A percentile compares a stretch with the other conserved stretches of the same genome.
phyloP scores from a whole-genome alignment of 92 coral and sea anemone genomes.

The Hydrozoanthus gracilis region DNA sequence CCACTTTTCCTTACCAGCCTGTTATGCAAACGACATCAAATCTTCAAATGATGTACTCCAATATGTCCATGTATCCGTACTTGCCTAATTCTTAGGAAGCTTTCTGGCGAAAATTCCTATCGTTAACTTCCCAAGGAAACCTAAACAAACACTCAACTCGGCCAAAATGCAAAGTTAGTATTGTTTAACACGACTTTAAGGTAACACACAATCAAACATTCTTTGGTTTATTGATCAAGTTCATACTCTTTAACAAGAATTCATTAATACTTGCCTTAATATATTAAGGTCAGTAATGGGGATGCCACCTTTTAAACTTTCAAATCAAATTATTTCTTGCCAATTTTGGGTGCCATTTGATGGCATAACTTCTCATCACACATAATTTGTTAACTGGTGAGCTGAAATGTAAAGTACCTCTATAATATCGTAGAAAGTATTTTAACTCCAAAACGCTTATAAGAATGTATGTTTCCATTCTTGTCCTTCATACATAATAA shows the following conservation, averaged over 20 bases:
- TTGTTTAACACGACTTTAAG: background rate
- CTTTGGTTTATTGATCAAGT: too few relatives aligned
- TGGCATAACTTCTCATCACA: constrained; percentile 19
- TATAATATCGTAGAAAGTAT: too few relatives aligned
- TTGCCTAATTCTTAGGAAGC: background rate
- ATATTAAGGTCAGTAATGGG: too few relatives aligned
- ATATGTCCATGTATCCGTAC: constrained; percentile 85
- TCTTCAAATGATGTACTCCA: constrained; percentile 85
- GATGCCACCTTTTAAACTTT: too few relatives aligned
- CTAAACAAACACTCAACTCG: background rate
- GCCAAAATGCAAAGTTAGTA: background rate
- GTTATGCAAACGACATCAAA: constrained; percentile 81
- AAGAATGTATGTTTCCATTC: too few relatives aligned
- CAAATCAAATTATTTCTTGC: background rate
- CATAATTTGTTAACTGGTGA: background rate
- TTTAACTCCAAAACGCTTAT: too few relatives aligned
- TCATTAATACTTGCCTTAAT: too few relatives aligned
- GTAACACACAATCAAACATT: too few relatives aligned
- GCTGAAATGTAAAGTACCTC: too few relatives aligned
- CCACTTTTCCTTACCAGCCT: constrained; percentile 64
- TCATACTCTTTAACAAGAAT: too few relatives aligned
- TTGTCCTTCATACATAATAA: too few relatives aligned
- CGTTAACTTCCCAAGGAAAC: background rate
- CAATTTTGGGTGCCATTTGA: background rate
- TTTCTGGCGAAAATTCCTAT: background rate